Evolutionary conservation across 2,113 vertebrate species (phyloP), one percentile per base, ranked within the genome.

Genomic region (Nycticebus coucang): DNA sequence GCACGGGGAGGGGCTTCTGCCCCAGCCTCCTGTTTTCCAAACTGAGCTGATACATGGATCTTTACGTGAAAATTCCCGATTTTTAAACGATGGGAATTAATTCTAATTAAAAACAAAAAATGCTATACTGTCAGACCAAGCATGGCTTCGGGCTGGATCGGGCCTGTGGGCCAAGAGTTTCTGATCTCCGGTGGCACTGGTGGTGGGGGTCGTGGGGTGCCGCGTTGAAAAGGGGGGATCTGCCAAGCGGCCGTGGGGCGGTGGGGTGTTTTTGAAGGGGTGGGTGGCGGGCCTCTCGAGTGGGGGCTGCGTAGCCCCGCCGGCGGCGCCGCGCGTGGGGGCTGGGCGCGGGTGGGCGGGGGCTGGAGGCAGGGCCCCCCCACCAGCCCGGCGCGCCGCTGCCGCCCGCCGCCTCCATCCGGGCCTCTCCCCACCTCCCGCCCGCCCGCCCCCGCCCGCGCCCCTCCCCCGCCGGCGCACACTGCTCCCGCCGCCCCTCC

Each of bases 351-450:
- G 96, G 97, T 93, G 95, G 97, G 97, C 92, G 96, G 97, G 95
- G 97, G 97, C 96, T 97, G 41, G 57, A 92, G 66, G 91, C 93
- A 77, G 60, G 78, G 55, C 77, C 83, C 93, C 95, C 93, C 91
- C 82, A 0, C 95, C 91, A 82, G 88, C 95, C 89, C 92, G 55
- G 94, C 89, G 95, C 95, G 93, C 91, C n/a, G 88, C 96, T 91
- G 95, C 96, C 96, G 95, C 97, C 96, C 95, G 97, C 97, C 96
- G 95, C 66, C 60, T 97, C 97, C 93, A 97, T 94, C 94, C 75
- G 90, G 72, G 88, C 94, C 98, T 95, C 85, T 69, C 83, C 72
- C 78, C 14, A 41, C 85, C 89, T 96, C 96, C 97, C 94, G 87
- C 79, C 96, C 89, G 81, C 97, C 95, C 92, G 89, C 96, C 89